phyloP scores from a whole-genome alignment of 2,113 vertebrate species.

The Actenoides lindsayi region DNA sequence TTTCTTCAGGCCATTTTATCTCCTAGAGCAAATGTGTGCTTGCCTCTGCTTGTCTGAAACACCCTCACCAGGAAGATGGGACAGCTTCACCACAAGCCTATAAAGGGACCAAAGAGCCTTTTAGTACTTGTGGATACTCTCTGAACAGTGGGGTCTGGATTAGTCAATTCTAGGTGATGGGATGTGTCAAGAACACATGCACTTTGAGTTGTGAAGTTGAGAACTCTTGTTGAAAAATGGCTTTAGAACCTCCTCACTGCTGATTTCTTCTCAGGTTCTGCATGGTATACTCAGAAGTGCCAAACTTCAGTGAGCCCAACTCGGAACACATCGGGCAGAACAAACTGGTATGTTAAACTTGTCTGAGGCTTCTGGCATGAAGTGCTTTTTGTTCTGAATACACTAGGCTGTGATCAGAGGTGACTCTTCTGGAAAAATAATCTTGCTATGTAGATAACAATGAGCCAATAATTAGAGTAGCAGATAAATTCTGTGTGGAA shows the following conservation, averaged over 20 bases:
- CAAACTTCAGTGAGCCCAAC: constrained; percentile 98
- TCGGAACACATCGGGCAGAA: constrained; percentile 86
- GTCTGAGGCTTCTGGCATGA: background rate
- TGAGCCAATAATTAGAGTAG: background rate
- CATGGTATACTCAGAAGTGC: constrained; percentile 99
- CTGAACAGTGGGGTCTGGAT: background rate
- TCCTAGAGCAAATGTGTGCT: background rate
- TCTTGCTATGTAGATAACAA: background rate
- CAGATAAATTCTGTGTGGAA: background rate
- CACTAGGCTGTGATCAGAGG: background rate
- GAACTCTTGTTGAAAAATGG: background rate
- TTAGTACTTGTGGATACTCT: background rate
- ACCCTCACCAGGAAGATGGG: background rate
- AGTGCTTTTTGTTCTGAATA: background rate
- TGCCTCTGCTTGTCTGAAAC: background rate
- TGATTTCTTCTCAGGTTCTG: constrained; percentile 85
- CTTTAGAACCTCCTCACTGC: background rate
- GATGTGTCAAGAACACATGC: background rate
- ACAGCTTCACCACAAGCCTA: background rate
- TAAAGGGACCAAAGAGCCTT: background rate
- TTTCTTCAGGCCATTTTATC: background rate
- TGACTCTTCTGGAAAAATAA: background rate
- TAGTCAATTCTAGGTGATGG: background rate
- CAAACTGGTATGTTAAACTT: constrained; percentile 83
- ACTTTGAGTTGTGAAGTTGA: background rate